Base-by-base conservation (phyloP, 2,797 vertebrate genomes). In the Anabas testudineus region DNA sequence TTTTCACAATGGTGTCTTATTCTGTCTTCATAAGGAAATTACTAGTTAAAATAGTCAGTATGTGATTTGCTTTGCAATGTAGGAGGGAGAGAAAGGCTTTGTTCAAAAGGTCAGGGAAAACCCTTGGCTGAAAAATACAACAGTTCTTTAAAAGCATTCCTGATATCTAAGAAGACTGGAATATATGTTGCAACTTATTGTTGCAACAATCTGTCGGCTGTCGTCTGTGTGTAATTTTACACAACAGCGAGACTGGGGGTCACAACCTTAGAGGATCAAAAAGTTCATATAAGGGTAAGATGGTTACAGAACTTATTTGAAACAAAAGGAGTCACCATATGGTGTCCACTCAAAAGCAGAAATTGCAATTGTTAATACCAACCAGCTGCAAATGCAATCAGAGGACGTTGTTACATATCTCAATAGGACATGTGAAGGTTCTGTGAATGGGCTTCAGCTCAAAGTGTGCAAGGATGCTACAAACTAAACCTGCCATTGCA, bases 321-420 rank as follows among this genome's bases (percentile, higher is more conserved):
- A 73, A 85, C 68, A 86, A 84, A 80, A 72, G 60, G 21, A 28
- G 49, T 78, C 63, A 67, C 67, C 80, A 81, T 84, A 62, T 91
- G 85, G 79, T 78, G 74, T 81, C 76, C 66, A 76, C 88, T 85
- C 66, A 53, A 83, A 72, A n/a, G 71, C n/a, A 70, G 73, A 62
- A 80, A 85, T 87, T 71, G 55, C 78, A 85, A 79, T 82, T 71
- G 79, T 76, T 68, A 75, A 76, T 72, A 78, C 84, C 84, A 89
- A 88, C 64, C 90, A 91, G 82, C 88, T 91, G 88, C 78, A 78
- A 83, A 87, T 80, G 76, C 63, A 86, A 90, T 90, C 80, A 88
- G 84, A 19, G 1, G 79, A 85, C 71, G 72, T 63, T 83, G 78
- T 88, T 85, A 66, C 81, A 74, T 15, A 77, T 74, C 66, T 76